Base-by-base conservation (phyloP, 2,797 vertebrate species). In the Hippoglossus hippoglossus region DNA sequence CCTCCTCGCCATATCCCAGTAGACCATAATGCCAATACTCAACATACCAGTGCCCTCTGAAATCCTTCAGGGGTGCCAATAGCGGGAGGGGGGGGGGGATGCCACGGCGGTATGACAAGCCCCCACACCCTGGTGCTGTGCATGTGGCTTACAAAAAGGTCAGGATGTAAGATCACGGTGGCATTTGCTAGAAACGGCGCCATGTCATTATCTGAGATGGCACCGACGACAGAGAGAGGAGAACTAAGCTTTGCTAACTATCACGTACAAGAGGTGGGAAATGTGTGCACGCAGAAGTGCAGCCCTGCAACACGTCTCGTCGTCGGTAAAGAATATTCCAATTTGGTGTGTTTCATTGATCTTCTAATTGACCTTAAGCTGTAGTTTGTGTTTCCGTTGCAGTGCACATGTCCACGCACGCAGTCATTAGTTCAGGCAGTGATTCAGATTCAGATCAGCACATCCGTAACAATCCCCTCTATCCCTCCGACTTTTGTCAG, bases 1-100 rank as follows among this genome's bases (percentile, higher is more conserved):
- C 74, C 77, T 60, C 74, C 77, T 77, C 74, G 67, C 84, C 63
- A 19, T 57, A 68, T 87, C 88, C 77, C 85, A 44, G 62, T n/a
- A 59, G 83, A 85, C 79, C 49, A 21, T 52, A 36, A 75, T 62
- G 74, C 84, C 83, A 74, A 85, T 82, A 81, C 44, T 69, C 67
- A 77, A 81, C 83, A 79, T 76, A 70, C 65, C 62, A 41, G 51
- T 59, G 69, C 66, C 77, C 73, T 71, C 71, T 70, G 76, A 77
- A 77, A 77, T 68, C 57, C 70, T 67, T 49, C 49, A 73, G 72
- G 52, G 55, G 55, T 8, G 34, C 54, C 60, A 64, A 72, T 49
- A 53, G 50, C 41, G 34, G 39, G 39, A 1, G 28, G 28, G 6
- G 7, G 25, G 4, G 36, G 71, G 25, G 47, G 75, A 58, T 51